Evolutionary conservation across 1,140 invertebrate genomes (phyloP).

Genomic region (Magallana angulata): DNA sequence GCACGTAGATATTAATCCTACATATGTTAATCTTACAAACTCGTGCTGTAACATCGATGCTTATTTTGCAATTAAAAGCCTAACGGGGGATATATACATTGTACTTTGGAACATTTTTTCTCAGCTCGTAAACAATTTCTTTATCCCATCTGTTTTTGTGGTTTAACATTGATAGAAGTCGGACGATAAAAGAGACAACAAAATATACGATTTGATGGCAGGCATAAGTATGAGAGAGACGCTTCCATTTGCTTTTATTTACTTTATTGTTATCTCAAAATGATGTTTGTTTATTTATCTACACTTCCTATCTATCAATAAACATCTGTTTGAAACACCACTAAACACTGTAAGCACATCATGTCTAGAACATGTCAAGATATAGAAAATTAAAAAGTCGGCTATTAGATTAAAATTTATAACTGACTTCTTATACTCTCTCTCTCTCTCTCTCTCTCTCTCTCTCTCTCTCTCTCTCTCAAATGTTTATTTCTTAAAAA

Average conservation of each 20-base stretch:
- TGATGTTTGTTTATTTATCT: neutral
- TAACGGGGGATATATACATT: neutral
- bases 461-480: no score
- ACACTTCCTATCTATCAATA: neutral
- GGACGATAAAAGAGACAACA: neutral
- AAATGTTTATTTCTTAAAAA: no score
- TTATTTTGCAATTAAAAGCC: constrained; percentile 4
- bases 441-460: no score
- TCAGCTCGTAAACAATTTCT: neutral
- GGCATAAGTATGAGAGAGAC: neutral
- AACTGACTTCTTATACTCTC: no score
- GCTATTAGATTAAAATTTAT: no score
- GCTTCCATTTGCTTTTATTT: neutral
- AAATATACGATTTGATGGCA: neutral
- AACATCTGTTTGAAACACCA: neutral
- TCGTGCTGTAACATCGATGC: neutral
- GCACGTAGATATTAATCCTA: neutral
- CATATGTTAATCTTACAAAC: neutral
- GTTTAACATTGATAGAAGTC: neutral
- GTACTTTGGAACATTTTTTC: neutral
- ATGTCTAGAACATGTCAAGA: no score
- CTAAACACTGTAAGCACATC: neutral
- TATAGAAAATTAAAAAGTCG: no score
- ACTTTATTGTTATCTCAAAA: neutral
- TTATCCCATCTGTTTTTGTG: neutral